Conservation (phyloP, 2,888 invertebrate genomes). For the Proisotoma minuta region DNA sequence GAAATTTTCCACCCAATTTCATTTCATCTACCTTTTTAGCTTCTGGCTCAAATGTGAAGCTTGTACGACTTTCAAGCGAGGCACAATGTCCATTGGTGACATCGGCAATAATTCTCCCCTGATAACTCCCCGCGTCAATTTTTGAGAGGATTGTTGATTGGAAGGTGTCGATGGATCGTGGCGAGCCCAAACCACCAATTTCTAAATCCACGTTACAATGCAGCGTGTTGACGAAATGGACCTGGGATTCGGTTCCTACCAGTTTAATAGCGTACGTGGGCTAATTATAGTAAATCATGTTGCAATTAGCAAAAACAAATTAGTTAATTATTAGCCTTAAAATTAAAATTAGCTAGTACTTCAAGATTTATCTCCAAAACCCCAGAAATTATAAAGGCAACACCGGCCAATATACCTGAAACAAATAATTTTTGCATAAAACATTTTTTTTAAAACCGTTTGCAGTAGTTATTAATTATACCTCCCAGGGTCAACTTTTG, state of each 20-base stretch:
- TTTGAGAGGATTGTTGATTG: constrained; percentile 11
- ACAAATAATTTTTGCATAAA: too few relatives aligned
- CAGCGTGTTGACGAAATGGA: constrained; percentile 63
- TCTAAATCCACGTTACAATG: constrained; percentile 56
- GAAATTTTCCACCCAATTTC: neutral
- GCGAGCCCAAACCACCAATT: neutral
- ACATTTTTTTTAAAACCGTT: too few relatives aligned
- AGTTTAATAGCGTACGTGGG: constrained; percentile 44
- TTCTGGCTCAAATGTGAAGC: constrained; percentile 3
- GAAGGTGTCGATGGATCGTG: constrained; percentile 4
- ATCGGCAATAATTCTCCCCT: neutral
- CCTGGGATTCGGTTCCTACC: constrained; percentile 50
- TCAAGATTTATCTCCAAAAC: constrained; percentile 52
- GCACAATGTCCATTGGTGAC: constrained; percentile 6
- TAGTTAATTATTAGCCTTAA: neutral
- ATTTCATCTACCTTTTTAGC: constrained; percentile 14
- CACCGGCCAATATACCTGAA: constrained; percentile 53
- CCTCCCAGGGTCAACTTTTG: constrained; percentile 56
- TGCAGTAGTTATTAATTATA: too few relatives aligned
- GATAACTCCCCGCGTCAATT: constrained; percentile 21
- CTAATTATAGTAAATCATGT: constrained; percentile 27
- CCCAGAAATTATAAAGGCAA: constrained; percentile 55
- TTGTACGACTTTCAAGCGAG: neutral
- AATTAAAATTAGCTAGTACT: constrained; percentile 47
- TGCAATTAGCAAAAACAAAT: neutral